These are phyloP conservation scores for Molossus molossus DNA, from an alignment of 2,797 vertebrate genomes.

Conservation along the genomic window DNA sequence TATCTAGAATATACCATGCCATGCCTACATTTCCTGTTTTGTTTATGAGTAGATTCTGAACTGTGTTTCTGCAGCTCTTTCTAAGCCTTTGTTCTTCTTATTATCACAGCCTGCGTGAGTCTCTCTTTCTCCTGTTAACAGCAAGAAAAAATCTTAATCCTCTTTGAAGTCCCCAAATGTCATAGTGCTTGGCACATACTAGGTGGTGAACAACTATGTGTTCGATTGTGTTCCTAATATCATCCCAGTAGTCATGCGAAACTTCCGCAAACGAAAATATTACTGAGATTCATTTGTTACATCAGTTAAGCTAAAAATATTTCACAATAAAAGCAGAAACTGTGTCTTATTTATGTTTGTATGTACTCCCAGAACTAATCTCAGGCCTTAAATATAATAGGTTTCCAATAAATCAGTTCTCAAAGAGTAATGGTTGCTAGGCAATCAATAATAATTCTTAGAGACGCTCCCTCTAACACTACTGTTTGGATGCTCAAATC, in stretches of 20 bases:
- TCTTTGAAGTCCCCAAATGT: constrained; percentile 42
- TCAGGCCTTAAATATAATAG: constrained; percentile 37
- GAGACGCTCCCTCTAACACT: constrained; percentile 62
- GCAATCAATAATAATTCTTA: constrained; percentile 77
- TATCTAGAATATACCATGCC: not conserved
- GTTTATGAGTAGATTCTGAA: not conserved
- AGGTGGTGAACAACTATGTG: not conserved
- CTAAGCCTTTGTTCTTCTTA: not conserved
- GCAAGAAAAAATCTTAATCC: not conserved
- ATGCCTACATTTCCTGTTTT: not conserved
- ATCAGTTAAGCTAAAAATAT: constrained; percentile 73
- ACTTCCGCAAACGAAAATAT: constrained; percentile 19
- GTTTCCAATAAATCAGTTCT: constrained; percentile 75
- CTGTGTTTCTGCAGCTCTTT: not conserved
- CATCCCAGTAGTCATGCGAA: constrained; percentile 29
- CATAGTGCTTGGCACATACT: not conserved
- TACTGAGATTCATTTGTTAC: constrained; percentile 28
- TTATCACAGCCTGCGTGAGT: not conserved
- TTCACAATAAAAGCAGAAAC: constrained; percentile 68
- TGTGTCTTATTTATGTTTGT: constrained; percentile 72
- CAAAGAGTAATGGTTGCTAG: constrained; percentile 71
- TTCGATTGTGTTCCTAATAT: constrained; percentile 4
- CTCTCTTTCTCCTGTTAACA: not conserved
- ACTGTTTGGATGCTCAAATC: constrained; percentile 69
- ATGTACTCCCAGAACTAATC: constrained; percentile 45